Percentiles rank a stretch among this genome's conserved stretches.
Conservation (phyloP, 2,888 invertebrate genomes). For the Ichneumoninae sp. region DNA sequence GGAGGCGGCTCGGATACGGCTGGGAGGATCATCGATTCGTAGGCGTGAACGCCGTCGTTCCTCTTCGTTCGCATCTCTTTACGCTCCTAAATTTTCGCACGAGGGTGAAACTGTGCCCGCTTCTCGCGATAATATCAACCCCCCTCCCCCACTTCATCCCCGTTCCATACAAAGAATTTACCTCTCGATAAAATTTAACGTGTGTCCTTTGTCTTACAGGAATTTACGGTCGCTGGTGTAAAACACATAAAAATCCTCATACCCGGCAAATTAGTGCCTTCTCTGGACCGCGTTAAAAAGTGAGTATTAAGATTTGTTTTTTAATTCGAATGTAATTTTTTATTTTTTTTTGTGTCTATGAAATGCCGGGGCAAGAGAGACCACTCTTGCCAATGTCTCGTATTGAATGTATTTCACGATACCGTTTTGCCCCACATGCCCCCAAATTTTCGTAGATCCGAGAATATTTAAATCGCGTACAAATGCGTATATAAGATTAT, state of each 20-base stretch:
- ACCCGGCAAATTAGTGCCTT: slow-evolving; percentile 85
- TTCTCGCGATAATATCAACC: slow-evolving; percentile 14
- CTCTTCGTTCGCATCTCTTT: slow-evolving; percentile 53
- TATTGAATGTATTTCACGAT: too few species aligned
- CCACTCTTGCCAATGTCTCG: too few species aligned
- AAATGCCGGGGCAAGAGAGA: too few species aligned
- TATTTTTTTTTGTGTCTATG: too few species aligned
- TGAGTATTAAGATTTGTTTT: slow-evolving; percentile 78
- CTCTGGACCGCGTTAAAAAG: slow-evolving; percentile 81
- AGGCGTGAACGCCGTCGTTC: slow-evolving; percentile 65
- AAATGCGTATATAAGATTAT: background rate
- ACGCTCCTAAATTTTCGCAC: slow-evolving; percentile 46
- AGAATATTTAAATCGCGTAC: background rate
- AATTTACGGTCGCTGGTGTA: slow-evolving; percentile 83
- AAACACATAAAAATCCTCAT: slow-evolving; percentile 85
- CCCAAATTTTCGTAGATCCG: background rate
- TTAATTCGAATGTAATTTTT: background rate
- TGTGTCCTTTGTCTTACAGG: slow-evolving; percentile 80
- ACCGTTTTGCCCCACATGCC: too few species aligned
- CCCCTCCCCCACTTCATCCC: too few species aligned
- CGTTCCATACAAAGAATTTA: background rate
- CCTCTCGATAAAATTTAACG: background rate
- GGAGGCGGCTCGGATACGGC: slow-evolving; percentile 19
- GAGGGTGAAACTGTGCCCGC: slow-evolving; percentile 37
- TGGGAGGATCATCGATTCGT: slow-evolving; percentile 67